Base-by-base conservation (phyloP, 2,888 invertebrate genomes). In the Calliphora vomitoria region DNA sequence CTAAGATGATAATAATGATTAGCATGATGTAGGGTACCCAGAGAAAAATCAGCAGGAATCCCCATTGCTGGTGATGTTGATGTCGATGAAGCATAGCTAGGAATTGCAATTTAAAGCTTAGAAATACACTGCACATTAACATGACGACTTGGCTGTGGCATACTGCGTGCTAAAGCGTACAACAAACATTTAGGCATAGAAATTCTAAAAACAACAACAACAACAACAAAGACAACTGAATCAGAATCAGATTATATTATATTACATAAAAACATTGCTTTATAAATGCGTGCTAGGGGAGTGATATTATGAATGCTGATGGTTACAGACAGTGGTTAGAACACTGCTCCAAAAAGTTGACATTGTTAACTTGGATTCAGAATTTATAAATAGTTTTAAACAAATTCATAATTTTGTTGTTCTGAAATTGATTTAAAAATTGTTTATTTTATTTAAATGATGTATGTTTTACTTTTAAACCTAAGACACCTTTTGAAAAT, bases 91-190 rank as follows among this genome's bases (percentile, higher is more conserved):
- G 79, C 85, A 79, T 71, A 64, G 38, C 35, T 76, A 64, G 53
- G 25, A 82, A n/a, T 79, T 79, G 50, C 68, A 82, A 78, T 87
- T 82, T 66, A 82, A 71, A 82, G 79, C 79, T 87, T 85, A 71
- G 74, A 79, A 85, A 85, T 85, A 79, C 75, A 79, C 38, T 62
- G 71, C 69, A 58, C 58, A 58, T 25, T 55, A 20, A 35, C 18
- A 64, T 41, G 44, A 62, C 71, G 44, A 62, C 78, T 78, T 31
- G 78, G 44, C 38, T 68, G 38, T 50, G 35, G 64, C 50, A 74
- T 60, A 58, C 75, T 88, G 89, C 88, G 85, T 89, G 88, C 87
- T 88, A 87, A 84, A 89, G 86, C 89, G 88, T 86, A 86, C 86
- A 88, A 74, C 69, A 82, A 88, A 74, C 64, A 82, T 82, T 82